A percentile compares a stretch with the other conserved stretches of the same genome.
Conservation (phyloP, 2,797 vertebrate genomes). For the Anas capensis region DNA sequence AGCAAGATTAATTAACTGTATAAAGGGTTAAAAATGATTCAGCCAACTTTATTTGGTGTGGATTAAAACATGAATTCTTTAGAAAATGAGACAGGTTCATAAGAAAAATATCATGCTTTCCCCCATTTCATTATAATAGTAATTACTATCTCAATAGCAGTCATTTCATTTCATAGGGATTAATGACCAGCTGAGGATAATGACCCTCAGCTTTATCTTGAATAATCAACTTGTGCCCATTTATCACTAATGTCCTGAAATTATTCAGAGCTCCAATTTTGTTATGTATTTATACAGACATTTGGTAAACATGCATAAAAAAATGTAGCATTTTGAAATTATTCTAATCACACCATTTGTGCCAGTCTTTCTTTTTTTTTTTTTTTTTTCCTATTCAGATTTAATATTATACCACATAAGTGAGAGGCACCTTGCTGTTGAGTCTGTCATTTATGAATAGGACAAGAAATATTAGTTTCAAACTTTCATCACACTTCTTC, state of each 20-base stretch:
- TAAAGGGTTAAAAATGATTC: conserved; percentile 18
- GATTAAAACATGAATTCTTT: conserved; percentile 30
- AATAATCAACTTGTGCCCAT: conserved; percentile 41
- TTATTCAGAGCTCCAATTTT: conserved; percentile 33
- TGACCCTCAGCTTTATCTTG: conserved; percentile 53
- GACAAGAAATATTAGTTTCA: background rate
- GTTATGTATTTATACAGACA: conserved; percentile 32
- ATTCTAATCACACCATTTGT: background rate
- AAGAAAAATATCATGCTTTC: conserved; percentile 29
- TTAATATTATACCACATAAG: background rate
- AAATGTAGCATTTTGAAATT: background rate
- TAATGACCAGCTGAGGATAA: conserved; percentile 64
- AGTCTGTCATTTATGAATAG: background rate
- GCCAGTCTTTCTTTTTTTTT: background rate
- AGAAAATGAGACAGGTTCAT: conserved; percentile 1
- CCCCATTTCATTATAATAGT: conserved; percentile 53
- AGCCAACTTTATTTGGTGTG: background rate
- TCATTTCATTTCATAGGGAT: conserved; percentile 58
- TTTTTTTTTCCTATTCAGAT: background rate
- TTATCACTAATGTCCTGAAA: conserved; percentile 55
- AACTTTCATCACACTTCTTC: background rate
- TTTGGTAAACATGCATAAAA: conserved; percentile 27
- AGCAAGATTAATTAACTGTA: background rate
- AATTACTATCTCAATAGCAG: conserved; percentile 56
- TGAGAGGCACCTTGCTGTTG: background rate